Evolutionary conservation across 2,888 invertebrate species (phyloP).

Genomic region (Pherbina coryleti): DNA sequence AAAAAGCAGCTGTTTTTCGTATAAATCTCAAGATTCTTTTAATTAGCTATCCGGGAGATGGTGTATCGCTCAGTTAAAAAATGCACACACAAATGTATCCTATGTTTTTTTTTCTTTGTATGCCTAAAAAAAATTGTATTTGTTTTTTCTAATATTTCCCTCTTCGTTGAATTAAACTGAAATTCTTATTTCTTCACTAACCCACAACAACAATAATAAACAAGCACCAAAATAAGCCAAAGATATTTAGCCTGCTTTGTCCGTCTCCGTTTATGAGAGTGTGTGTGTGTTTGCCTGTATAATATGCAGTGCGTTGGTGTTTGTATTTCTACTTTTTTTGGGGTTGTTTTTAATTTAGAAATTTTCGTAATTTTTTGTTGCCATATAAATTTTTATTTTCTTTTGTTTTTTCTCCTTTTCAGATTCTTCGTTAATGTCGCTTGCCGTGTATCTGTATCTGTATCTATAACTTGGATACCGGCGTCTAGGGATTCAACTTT

Average conservation of each 20-base stretch:
- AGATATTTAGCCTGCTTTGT: background rate
- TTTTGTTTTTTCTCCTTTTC: background rate
- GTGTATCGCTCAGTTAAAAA: background rate
- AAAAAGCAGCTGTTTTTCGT: constrained; percentile 13
- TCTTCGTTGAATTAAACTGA: background rate
- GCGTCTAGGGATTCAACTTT: background rate
- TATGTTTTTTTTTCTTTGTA: background rate
- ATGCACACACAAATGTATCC: background rate
- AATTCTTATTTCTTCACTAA: background rate
- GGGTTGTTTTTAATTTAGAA: constrained; percentile 20
- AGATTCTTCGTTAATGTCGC: background rate
- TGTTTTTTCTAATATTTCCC: background rate
- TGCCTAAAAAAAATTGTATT: background rate
- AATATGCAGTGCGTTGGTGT: background rate
- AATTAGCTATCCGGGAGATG: constrained; percentile 16
- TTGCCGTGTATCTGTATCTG: background rate
- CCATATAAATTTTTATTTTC: background rate
- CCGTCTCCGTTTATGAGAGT: background rate
- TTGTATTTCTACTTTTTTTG: background rate
- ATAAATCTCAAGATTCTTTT: constrained; percentile 1
- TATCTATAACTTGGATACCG: background rate
- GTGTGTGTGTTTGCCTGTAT: background rate
- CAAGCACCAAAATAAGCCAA: constrained; percentile 4
- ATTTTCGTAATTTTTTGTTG: background rate
- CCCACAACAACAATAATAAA: constrained; percentile 13